phyloP scores from a whole-genome alignment of 2,888 invertebrate species.

The Xestia c-nigrum region DNA sequence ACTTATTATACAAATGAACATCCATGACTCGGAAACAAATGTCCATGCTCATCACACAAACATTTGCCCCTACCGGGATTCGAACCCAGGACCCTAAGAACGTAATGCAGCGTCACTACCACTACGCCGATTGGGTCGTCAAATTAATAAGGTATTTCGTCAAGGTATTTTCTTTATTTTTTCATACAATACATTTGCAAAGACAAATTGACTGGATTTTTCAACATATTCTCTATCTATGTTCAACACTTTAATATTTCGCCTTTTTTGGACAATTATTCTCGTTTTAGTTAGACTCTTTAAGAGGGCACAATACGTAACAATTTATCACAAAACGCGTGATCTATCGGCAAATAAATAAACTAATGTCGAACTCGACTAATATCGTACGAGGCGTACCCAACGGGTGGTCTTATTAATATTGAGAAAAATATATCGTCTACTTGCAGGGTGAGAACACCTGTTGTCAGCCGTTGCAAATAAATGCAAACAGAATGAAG shows the following conservation, averaged over 20 bases:
- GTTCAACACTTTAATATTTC: neutral
- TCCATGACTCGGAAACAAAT: no score
- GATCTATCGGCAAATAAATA: slow-evolving; percentile 69
- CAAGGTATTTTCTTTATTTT: neutral
- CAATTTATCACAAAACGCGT: slow-evolving; percentile 57
- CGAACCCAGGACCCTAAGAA: no score
- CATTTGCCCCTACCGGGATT: no score
- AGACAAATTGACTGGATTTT: neutral
- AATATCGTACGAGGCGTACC: slow-evolving; percentile 60
- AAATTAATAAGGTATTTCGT: no score
- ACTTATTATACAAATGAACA: no score
- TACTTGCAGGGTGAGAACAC: slow-evolving; percentile 46
- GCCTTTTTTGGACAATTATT: slow-evolving; percentile 29
- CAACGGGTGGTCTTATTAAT: slow-evolving; percentile 69
- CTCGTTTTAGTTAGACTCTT: no score
- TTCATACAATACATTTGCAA: neutral
- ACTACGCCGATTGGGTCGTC: no score
- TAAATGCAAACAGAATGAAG: neutral
- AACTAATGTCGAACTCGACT: slow-evolving; percentile 65
- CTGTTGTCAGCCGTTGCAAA: slow-evolving; percentile 22
- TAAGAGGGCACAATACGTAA: slow-evolving; percentile 3
- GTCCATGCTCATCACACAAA: no score
- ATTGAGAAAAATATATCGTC: slow-evolving; percentile 68
- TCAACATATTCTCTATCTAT: neutral
- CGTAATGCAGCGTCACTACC: no score